Evolutionary conservation across 2,888 invertebrate genomes (phyloP).

Genomic region (Endomychus coccineus): DNA sequence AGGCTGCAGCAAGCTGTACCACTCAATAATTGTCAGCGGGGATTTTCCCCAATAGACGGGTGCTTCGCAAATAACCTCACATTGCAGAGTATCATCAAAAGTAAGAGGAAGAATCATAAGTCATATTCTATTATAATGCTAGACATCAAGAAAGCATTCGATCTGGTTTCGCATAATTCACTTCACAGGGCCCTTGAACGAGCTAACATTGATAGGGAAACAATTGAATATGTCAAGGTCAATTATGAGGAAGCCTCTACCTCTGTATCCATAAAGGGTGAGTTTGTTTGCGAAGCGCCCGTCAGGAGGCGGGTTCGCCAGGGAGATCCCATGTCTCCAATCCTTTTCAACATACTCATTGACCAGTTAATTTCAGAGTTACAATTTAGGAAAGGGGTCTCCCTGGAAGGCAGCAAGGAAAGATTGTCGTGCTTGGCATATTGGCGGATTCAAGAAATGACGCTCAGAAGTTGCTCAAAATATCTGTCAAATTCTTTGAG

Average conservation of each 20-base stretch:
- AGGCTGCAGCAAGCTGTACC: slow-evolving; percentile 8
- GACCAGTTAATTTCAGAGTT: no score
- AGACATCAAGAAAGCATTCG: slow-evolving; percentile 22
- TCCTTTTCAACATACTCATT: no score
- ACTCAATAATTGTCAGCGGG: slow-evolving; percentile 15
- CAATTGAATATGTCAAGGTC: slow-evolving; percentile 11
- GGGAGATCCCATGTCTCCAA: no score
- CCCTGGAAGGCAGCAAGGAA: no score
- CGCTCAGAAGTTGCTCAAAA: no score
- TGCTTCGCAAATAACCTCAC: slow-evolving; percentile 16
- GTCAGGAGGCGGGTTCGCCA: no score
- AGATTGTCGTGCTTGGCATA: no score
- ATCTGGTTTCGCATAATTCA: slow-evolving; percentile 17
- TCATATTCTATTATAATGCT: slow-evolving; percentile 15
- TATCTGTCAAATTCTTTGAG: no score
- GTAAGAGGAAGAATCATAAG: background rate
- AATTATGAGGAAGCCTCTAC: slow-evolving; percentile 9
- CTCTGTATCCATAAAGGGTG: slow-evolving; percentile 9
- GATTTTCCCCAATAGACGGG: slow-evolving; percentile 19
- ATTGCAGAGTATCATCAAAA: slow-evolving; percentile 14
- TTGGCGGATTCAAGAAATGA: no score
- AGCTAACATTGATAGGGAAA: slow-evolving; percentile 6
- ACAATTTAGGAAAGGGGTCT: no score
- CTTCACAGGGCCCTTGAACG: slow-evolving; percentile 15
- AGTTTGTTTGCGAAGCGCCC: no score